Base-by-base conservation (phyloP, 2,888 invertebrate species). In the Hydraecia micacea region DNA sequence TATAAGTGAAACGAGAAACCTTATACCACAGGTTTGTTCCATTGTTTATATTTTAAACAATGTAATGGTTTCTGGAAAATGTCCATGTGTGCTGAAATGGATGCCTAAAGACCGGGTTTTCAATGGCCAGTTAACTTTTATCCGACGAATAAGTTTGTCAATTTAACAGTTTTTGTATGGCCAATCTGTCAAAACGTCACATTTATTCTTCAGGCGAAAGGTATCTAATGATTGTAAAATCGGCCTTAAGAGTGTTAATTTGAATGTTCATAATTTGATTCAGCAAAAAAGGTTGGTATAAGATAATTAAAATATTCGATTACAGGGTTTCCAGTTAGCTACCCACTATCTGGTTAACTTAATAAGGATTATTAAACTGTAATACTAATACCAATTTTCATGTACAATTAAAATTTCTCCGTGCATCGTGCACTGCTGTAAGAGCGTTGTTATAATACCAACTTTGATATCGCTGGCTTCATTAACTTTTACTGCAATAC, bases 401-500 rank as follows among this genome's bases (percentile, higher is more conserved):
- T 52, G 25, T 9, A 62, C 49, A 75, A 72, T 83, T 68, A 72
- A 68, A 77, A 77, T 36, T 65, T 60, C 8, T 18, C 46, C 42
- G 42, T 65, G 28, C 65, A 65, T 39, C 42, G 42, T 65, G 28
- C 65, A 65, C 68, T 75, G 65, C 15, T 60, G n/a, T 49, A 49
- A 25, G 32, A 32, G 32, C 52, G 25, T 36, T 52, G 52, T 21
- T 55, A 52, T 39, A 55, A 71, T 80, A 60, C 28, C 2, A 60
- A 67, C 72, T 81, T 85, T 74, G 32, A 42, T 55, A 52, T 36
- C 18, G 46, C 32, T 65, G 58, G 58, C 58, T 75, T 73, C 86
- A 82, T 78, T 75, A 77, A 49, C 32, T 73, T 86, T 86, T 75
- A 86, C 46, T 73, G 66, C 79, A 73, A 58, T 62, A 39, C 36